Percentiles rank a stretch among this genome's conserved stretches.
phyloP scores from a whole-genome alignment of 2,888 invertebrate genomes.

The Diaphora mendica region DNA sequence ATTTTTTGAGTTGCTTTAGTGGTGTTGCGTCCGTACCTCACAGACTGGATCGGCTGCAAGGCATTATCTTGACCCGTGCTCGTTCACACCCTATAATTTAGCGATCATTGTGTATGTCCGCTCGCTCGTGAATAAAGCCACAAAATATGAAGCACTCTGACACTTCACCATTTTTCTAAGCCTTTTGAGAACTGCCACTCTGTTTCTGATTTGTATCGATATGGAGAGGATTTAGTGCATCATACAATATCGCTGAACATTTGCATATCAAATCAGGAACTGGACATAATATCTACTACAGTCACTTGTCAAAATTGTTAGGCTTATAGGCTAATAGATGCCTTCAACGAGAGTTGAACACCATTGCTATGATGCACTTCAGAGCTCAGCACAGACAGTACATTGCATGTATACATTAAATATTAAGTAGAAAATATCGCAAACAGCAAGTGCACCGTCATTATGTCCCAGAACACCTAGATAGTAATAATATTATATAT shows the following conservation, averaged over 20 bases:
- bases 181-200: constrained; percentile 80
- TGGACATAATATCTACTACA: constrained; percentile 42
- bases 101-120: constrained; percentile 86
- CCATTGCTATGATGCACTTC: constrained; percentile 84
- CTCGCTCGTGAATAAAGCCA: constrained; percentile 82
- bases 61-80: constrained; percentile 84
- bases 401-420: constrained; percentile 76
- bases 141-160: constrained; percentile 78
- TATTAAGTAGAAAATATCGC: constrained; percentile 80
- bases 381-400: constrained; percentile 80
- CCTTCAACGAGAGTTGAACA: constrained; percentile 59
- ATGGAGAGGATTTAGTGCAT: constrained; percentile 81
- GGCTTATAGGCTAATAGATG: constrained; percentile 53
- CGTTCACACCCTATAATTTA: constrained; percentile 82
- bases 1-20: constrained; percentile 86
- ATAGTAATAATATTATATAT: constrained; percentile 51
- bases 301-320: constrained; percentile 48
- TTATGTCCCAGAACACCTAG: constrained; percentile 77
- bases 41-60: constrained; percentile 85
- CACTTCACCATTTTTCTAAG: constrained; percentile 80
- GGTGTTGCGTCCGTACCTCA: constrained; percentile 86
- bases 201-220: constrained; percentile 73
- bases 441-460: constrained; percentile 82
- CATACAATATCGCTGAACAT: constrained; percentile 73
- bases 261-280: constrained; percentile 51